Conservation (phyloP, 35 echinoderm and acorn worm species). For the Patiria miniata region DNA sequence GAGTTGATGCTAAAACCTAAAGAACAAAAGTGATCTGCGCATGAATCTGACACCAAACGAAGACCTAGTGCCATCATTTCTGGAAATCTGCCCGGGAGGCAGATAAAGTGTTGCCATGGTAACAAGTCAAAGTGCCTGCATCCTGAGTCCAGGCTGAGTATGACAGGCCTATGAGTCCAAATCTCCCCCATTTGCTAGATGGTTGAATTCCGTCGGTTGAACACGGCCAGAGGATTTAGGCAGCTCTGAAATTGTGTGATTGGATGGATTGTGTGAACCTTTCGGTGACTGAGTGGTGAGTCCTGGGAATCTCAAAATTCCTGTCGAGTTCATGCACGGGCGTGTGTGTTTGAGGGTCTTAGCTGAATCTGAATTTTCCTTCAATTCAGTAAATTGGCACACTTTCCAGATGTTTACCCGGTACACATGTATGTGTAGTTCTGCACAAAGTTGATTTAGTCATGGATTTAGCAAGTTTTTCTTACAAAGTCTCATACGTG, state of each 20-base stretch:
- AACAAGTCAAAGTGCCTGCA: constrained; percentile 17
- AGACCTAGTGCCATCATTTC: neutral
- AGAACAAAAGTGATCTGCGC: neutral
- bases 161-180: neutral
- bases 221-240: neutral
- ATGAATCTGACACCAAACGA: neutral
- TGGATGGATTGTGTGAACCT: neutral
- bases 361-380: too few species aligned
- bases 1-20: neutral
- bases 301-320: neutral
- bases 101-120: constrained; percentile 10
- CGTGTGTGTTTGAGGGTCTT: too few species aligned
- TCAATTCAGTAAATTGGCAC: too few species aligned
- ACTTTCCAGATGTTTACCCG: too few species aligned
- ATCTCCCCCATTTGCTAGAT: neutral
- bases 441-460: too few species aligned
- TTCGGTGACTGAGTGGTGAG: neutral
- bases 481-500: too few species aligned
- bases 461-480: too few species aligned
- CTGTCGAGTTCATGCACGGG: too few species aligned
- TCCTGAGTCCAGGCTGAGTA: neutral
- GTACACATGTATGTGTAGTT: too few species aligned
- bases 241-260: neutral
- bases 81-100: neutral
- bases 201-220: neutral